Conservation (phyloP, 1,140 invertebrate species). For the Phocides pigmalion region DNA sequence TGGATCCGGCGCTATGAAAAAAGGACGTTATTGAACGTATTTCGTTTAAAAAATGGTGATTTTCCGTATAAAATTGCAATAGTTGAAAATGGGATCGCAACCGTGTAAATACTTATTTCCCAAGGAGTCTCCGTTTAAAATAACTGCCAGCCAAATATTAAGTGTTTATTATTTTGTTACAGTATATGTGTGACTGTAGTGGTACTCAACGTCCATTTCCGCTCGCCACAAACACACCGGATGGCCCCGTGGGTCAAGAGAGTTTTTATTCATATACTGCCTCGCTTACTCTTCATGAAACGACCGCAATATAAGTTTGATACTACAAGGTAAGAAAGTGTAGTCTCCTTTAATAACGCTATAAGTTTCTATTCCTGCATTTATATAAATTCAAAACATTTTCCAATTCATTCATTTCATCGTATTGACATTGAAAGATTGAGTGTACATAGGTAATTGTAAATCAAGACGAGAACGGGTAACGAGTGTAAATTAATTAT, state of each 20-base stretch:
- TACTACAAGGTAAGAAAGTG: constrained; percentile 71
- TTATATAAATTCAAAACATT: neutral
- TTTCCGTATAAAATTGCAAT: no score
- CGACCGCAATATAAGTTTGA: constrained; percentile 94
- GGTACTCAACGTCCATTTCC: constrained; percentile 99
- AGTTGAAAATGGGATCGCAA: no score
- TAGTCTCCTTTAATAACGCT: neutral
- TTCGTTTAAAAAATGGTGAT: neutral
- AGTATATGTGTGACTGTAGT: constrained; percentile 99
- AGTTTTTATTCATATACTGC: constrained; percentile 98
- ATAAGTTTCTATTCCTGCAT: neutral
- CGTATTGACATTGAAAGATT: neutral
- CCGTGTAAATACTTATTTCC: no score
- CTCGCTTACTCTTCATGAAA: constrained; percentile 95
- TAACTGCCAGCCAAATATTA: neutral
- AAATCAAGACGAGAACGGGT: constrained; percentile 38
- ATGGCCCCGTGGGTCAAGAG: constrained; percentile 98
- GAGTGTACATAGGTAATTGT: constrained; percentile 12
- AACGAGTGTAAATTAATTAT: constrained; percentile 59
- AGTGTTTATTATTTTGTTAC: constrained; percentile 46
- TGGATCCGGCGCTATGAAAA: no score
- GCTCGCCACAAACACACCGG: constrained; percentile 98
- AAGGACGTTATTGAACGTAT: no score
- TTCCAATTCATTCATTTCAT: neutral
- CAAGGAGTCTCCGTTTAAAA: no score